Base-by-base conservation (phyloP, 2,797 vertebrate genomes). In the Nasua narica region DNA sequence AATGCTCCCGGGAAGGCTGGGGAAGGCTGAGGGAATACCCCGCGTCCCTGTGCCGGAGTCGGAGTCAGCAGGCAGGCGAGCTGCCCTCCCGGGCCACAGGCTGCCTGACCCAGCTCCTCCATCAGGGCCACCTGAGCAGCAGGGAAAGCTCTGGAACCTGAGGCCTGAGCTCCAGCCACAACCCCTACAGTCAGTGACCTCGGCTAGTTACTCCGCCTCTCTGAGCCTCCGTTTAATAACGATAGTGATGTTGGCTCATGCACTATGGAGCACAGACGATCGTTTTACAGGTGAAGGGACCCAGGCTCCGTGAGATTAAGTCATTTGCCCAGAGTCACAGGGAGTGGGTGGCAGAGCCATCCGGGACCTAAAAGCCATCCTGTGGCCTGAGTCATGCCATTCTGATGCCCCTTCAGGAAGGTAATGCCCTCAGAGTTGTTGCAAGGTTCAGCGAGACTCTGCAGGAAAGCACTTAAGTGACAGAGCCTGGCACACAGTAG, bases 1-100 rank as follows among this genome's bases (percentile, higher is more conserved):
- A 96, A 84, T 82, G 21, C 70, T 95, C 95, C 72, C 0, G 79
- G 94, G 84, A 97, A 87, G 77, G 87, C 97, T 32, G 19, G 62
- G 74, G 81, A 92, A 96, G 96, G 93, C 37, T 60, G 12, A 81
- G 52, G 37, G 67, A 82, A 96, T 10, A 65, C 35, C 78, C 83
- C 18, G 48, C 1, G 58, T 74, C 67, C 54, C 35, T 21, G 43
- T 9, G 37, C 43, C 79, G 62, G 50, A 81, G 76, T 37, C 79
- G 62, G 50, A 81, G 76, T 37, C 2, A 9, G 48, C 85, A 43
- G 88, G 65, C n/a, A 35, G 90, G n/a, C 4, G 9, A 67, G 74
- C 48, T 0, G 1, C 43, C 48, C 58, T 65, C 7, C 18, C 69
- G 0, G 35, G 46, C 82, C 69, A 46, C 43, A 67, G 16, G 79